These are phyloP conservation scores for Nebria ingens DNA, from an alignment of 1,140 invertebrate species.

Conservation along the genomic window DNA sequence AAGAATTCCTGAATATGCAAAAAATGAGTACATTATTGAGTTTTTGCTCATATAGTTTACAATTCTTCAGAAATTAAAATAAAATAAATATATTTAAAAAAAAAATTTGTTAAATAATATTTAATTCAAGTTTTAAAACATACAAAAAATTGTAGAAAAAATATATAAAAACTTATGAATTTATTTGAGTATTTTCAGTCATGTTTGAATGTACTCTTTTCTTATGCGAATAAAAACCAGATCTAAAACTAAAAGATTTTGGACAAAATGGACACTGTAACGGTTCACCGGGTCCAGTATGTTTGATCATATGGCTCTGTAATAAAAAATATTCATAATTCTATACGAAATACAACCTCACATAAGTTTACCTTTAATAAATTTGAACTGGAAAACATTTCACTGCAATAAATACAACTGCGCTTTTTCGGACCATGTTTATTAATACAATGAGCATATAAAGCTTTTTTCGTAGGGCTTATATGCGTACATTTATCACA, in stretches of 20 bases:
- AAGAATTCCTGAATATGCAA: too few relatives aligned
- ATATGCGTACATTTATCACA: slow-evolving; percentile 1
- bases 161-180: too few relatives aligned
- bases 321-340: background rate
- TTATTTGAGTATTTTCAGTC: background rate
- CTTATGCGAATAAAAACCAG: slow-evolving; percentile 7
- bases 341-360: background rate
- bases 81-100: too few relatives aligned
- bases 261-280: slow-evolving; percentile 3
- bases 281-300: background rate
- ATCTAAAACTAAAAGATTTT: background rate
- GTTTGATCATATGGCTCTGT: slow-evolving; percentile 3
- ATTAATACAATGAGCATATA: background rate
- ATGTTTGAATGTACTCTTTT: slow-evolving; percentile 1
- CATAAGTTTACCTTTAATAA: slow-evolving; percentile 3
- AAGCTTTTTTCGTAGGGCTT: background rate
- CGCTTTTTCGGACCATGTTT: background rate
- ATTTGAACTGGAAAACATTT: background rate
- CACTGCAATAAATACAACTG: background rate
- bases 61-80: too few relatives aligned
- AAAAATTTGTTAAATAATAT: too few relatives aligned
- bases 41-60: too few relatives aligned
- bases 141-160: too few relatives aligned
- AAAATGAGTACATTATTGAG: too few relatives aligned
- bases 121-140: too few relatives aligned